A percentile compares a stretch with the other conserved stretches of the same genome.
Evolutionary conservation across 1,140 invertebrate genomes (phyloP).

Genomic region (Zaprionus inermis): DNA sequence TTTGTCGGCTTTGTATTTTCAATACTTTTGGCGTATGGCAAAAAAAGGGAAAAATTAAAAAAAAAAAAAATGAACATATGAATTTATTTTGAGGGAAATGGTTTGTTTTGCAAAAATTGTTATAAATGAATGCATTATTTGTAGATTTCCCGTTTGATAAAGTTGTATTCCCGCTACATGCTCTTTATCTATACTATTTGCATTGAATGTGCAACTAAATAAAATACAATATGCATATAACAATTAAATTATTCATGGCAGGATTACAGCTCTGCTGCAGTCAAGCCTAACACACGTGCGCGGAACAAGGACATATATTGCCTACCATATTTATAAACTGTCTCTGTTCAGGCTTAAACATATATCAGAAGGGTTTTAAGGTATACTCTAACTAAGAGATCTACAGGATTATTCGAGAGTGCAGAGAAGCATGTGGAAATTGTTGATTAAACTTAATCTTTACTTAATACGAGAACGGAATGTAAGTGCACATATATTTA

Average conservation of each 20-base stretch:
- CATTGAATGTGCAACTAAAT: background rate
- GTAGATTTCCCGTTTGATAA: background rate
- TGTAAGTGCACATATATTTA: too few species aligned
- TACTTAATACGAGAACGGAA: too few species aligned
- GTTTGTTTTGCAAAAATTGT: background rate
- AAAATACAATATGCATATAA: background rate
- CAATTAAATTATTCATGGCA: background rate
- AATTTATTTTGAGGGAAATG: background rate
- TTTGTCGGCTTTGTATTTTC: constrained; percentile 55
- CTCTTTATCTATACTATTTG: background rate
- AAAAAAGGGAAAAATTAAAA: background rate
- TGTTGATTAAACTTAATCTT: too few species aligned
- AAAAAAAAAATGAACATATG: background rate
- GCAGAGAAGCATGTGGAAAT: too few species aligned
- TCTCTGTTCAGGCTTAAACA: too few species aligned
- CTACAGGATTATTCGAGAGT: too few species aligned
- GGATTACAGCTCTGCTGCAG: background rate
- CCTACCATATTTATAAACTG: too few species aligned
- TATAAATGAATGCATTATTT: constrained; percentile 5
- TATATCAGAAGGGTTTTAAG: too few species aligned
- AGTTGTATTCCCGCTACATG: background rate
- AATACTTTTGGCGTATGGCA: constrained; percentile 49
- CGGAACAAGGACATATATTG: too few species aligned
- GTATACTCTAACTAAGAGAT: too few species aligned
- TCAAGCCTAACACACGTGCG: too few species aligned